Percentiles rank a stretch among this genome's conserved stretches.
Evolutionary conservation across 2,113 vertebrate genomes (phyloP).

Genomic region (Antigone vipio): DNA sequence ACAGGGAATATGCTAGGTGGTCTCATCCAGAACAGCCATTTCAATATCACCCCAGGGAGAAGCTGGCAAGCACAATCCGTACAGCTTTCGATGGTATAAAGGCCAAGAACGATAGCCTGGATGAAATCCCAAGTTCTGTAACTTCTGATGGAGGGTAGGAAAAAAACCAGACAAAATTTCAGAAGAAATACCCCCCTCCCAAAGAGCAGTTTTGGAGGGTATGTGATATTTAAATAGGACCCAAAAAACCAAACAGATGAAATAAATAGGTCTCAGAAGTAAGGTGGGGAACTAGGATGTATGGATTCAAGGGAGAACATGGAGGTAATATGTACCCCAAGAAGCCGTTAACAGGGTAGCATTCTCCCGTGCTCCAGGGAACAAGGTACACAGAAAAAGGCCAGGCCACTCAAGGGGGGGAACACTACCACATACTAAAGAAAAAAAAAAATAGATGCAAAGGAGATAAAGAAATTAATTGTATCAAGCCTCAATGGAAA

Average conservation of each 20-base stretch:
- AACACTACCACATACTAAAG: neutral
- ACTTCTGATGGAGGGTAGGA: neutral
- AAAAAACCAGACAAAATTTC: neutral
- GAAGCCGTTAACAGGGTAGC: neutral
- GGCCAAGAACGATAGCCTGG: neutral
- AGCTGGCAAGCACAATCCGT: neutral
- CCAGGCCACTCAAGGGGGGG: neutral
- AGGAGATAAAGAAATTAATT: neutral
- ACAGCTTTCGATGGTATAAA: neutral
- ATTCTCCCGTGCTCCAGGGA: neutral
- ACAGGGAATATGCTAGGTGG: rapidly evolving
- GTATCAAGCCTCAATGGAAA: neutral
- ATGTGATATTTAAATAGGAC: neutral
- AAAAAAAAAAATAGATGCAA: neutral
- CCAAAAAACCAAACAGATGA: neutral
- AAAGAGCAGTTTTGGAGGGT: neutral
- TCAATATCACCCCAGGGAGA: neutral
- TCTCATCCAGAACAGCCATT: neutral
- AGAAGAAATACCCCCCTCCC: neutral
- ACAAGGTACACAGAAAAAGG: neutral
- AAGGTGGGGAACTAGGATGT: neutral
- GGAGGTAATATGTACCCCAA: neutral
- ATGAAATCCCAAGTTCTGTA: neutral
- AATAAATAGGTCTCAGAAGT: neutral
- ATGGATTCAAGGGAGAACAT: neutral